These are phyloP conservation scores for Falco berigora DNA, from an alignment of 2,797 vertebrate species.

Conservation along the genomic window DNA sequence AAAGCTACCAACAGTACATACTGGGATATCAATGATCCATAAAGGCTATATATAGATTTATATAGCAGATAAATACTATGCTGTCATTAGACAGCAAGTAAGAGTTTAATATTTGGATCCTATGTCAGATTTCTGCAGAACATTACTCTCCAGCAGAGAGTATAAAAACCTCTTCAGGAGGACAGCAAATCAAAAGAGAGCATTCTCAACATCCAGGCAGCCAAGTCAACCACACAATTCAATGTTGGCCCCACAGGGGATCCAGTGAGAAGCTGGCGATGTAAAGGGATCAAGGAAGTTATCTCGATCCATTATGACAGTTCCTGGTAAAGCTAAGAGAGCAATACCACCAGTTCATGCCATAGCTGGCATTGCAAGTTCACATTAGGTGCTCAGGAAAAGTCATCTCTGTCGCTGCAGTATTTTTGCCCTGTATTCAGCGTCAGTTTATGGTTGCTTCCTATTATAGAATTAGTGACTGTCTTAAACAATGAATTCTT, in stretches of 20 bases:
- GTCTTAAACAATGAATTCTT: neutral
- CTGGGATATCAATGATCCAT: constrained; percentile 20
- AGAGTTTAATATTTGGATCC: constrained; percentile 14
- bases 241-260: neutral
- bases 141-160: constrained; percentile 14
- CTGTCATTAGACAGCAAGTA: neutral
- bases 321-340: neutral
- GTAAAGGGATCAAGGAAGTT: neutral
- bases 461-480: neutral
- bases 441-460: neutral
- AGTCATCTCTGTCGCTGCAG: neutral
- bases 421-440: neutral
- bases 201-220: neutral
- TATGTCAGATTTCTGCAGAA: constrained; percentile 23
- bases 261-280: neutral
- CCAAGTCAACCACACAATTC: neutral
- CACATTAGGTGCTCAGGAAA: neutral
- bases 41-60: constrained; percentile 43
- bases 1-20: constrained; percentile 8
- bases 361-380: neutral
- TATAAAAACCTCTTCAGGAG: neutral
- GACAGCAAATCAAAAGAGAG: neutral
- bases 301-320: neutral
- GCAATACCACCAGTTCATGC: neutral
- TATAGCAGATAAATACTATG: constrained; percentile 8